phyloP scores from a whole-genome alignment of 2,797 vertebrate species.

The Cetoscarus ocellatus region DNA sequence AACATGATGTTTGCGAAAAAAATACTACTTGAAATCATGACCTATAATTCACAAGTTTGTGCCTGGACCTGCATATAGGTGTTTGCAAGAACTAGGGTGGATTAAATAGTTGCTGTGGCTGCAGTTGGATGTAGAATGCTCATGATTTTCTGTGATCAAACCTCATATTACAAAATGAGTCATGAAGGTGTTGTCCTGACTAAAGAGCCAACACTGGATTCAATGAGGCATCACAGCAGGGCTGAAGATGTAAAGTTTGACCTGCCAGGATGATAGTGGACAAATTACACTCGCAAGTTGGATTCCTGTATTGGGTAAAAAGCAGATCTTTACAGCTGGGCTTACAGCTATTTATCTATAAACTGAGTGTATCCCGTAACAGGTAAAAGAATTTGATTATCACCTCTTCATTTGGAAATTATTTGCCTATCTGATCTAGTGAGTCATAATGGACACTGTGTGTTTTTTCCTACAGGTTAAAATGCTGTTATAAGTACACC shows the following conservation, averaged over 20 bases:
- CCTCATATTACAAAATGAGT: neutral
- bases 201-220: neutral
- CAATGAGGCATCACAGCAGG: too few relatives aligned
- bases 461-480: neutral
- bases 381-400: neutral
- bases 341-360: neutral
- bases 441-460: neutral
- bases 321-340: too few relatives aligned
- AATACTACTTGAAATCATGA: neutral
- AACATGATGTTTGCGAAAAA: too few relatives aligned
- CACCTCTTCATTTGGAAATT: neutral
- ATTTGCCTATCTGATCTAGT: neutral
- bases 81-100: conserved; percentile 2
- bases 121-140: neutral
- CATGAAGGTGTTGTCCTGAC: neutral
- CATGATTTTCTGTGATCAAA: conserved; percentile 5
- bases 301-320: neutral
- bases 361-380: neutral
- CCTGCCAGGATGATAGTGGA: too few relatives aligned
- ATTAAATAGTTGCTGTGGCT: neutral
- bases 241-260: too few relatives aligned
- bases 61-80: neutral
- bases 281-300: neutral
- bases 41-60: conserved; percentile 1
- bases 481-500: neutral